A percentile compares a stretch with the other conserved stretches of the same genome.
phyloP scores from a whole-genome alignment of 1,140 invertebrate species.

The Microvelia longipes region DNA sequence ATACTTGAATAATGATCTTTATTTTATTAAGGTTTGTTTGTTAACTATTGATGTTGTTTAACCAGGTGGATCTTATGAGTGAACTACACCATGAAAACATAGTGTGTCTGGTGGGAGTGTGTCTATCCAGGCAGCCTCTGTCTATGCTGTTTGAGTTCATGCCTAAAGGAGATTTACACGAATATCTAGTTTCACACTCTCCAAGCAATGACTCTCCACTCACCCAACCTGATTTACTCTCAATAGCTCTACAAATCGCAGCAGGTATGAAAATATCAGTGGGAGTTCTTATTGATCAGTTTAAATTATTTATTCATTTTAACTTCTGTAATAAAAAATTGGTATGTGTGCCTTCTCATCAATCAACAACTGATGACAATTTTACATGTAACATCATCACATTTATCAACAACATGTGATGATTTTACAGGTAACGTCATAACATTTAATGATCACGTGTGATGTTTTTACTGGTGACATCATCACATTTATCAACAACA shows the following conservation, averaged over 20 bases:
- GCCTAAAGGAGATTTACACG: conserved; percentile 85
- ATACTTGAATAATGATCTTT: no score
- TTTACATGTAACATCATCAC: no score
- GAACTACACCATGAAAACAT: conserved; percentile 90
- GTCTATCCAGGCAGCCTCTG: conserved; percentile 75
- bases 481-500: no score
- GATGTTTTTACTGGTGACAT: no score
- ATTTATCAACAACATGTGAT: no score
- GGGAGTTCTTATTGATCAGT: not conserved
- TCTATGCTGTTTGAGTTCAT: conserved; percentile 96
- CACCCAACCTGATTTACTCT: conserved; percentile 62
- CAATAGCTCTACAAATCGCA: conserved; percentile 80
- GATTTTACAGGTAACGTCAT: no score
- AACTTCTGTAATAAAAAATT: no score
- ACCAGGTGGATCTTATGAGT: conserved; percentile 73
- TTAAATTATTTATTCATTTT: no score
- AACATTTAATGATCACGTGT: no score
- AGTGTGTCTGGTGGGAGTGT: conserved; percentile 83
- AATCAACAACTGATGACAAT: no score
- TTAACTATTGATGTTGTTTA: not conserved
- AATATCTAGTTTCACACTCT: conserved; percentile 80
- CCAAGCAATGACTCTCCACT: conserved; percentile 56
- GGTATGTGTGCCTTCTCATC: no score
- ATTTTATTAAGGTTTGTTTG: no score
- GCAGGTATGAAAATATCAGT: conserved; percentile 52